Base-by-base conservation (phyloP, 2,888 invertebrate genomes). In the Colletes collaris region DNA sequence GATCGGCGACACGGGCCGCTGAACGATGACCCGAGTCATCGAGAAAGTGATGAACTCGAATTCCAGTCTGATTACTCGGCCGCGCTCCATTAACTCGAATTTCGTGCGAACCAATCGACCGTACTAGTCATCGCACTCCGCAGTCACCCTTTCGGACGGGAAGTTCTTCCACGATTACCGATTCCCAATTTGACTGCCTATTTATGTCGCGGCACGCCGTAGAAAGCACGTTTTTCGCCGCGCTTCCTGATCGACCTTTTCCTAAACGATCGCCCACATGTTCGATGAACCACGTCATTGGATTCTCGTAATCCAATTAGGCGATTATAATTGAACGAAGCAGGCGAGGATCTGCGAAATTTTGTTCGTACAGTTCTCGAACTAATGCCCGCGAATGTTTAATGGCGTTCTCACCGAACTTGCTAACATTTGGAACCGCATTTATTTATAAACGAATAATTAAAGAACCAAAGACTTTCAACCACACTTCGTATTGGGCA, bases 11-110 rank as follows among this genome's bases (percentile, higher is more conserved):
- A 74, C 83, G 81, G 78, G 60, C 80, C 83, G 73, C 35, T 81
- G 81, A 85, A 84, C 82, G 86, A 86, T 83, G 82, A 86, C 83
- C 81, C 76, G 85, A 85, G 85, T 86, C 86, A 87, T 85, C 86
- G 87, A 87, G 86, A 87, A 87, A 87, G 87, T 87, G 86, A 87
- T 85, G 86, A 86, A 87, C 84, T 87, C 86, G 81, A 87, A 87
- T 87, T 87, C 86, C 87, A 82, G 77, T 79, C 86, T 87, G 86
- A 87, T 87, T 87, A 87, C 84, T 79, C 77, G 65, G 65, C 78
- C 81, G 76, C 87, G 86, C 84, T 87, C 86, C 87, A 87, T 87
- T 87, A 85, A 87, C 87, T 87, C 86, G 86, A 87, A 87, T 87
- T 86, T 87, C 76, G 86, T 76, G 81, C 84, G 84, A 84, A 74